Percentiles rank a stretch among this genome's conserved stretches.
Conservation (phyloP, 2,113 vertebrate genomes). For the Ranitomeya imitator region DNA sequence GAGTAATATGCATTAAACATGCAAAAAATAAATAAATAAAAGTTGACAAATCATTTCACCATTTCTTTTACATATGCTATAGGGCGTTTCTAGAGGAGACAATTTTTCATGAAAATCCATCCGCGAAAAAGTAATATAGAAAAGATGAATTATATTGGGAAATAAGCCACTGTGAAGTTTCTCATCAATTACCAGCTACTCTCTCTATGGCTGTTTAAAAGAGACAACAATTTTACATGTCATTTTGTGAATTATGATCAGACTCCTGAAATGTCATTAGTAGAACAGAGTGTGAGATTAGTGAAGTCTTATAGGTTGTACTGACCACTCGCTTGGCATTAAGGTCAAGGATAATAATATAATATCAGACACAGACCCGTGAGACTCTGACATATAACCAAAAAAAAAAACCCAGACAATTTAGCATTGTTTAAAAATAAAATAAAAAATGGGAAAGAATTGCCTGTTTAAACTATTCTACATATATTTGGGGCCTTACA, state of each 20-base stretch:
- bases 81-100: conserved; percentile 61
- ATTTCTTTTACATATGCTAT: conserved; percentile 67
- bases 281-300: not conserved
- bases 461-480: too few relatives aligned
- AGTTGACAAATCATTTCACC: conserved; percentile 73
- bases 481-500: too few relatives aligned
- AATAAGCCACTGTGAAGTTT: conserved; percentile 54
- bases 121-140: conserved; percentile 62
- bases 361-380: not conserved
- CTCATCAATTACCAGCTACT: conserved; percentile 56
- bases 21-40: conserved; percentile 58
- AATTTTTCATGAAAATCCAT: conserved; percentile 64
- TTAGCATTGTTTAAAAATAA: too few relatives aligned
- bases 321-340: not conserved
- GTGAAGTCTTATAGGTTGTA: not conserved
- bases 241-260: conserved; percentile 48
- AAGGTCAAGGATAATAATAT: not conserved
- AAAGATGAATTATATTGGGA: conserved; percentile 62
- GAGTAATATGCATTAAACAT: conserved; percentile 73
- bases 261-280: conserved; percentile 39
- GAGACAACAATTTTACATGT: conserved; percentile 40
- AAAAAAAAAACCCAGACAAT: not conserved
- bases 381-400: not conserved
- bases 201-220: conserved; percentile 50
- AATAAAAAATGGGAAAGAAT: too few relatives aligned